Evolutionary conservation across 53 echinoderm and acorn worm species (phyloP), one percentile per base, ranked within the genome.

Genomic region (Zoroaster sp.): DNA sequence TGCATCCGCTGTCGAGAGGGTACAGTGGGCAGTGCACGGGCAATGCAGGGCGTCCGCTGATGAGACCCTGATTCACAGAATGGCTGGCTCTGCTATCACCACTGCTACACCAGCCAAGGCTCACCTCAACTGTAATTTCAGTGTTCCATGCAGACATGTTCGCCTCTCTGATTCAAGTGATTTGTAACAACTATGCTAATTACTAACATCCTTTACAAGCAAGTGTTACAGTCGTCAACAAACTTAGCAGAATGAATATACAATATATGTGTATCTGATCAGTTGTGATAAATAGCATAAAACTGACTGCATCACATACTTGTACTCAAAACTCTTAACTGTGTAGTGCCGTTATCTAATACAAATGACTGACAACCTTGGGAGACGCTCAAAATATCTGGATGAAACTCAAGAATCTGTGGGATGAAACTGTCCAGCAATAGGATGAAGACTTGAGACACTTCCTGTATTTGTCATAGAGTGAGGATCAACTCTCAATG

Each of bases 391-490:
- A 7, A 59, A 20, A 59, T 59, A 28, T 59, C 30, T 6, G 8
- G 28, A 25, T 59, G 25, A 28, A 59, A 59, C 21, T 28, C 28
- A n/a, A n/a, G n/a, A n/a, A n/a, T 63, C 63, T 17, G 30, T 69
- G 8, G 30, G 47, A 44, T 75, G 32, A 10, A 25, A 75, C 10
- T 31, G n/a, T n/a, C 8, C 63, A 36, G 30, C 5, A 65, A 65
- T 39, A 65, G 18, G 66, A 54, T 14, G 21, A 17, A 18, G 20
- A 73, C 73, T 73, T 41, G 53, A 20, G 66, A 28, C 81, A 66
- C 81, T 81, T 81, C 81, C 81, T 81, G 81, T 42, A 65, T 81
- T 67, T 81, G 80, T 80, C 80, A 80, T 23, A 37, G 32, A 11
- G 5, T 4, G 40, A 66, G 66, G 68, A 66, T 81, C 81, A 81